A percentile compares a stretch with the other conserved stretches of the same genome.
Conservation (phyloP, 1,140 invertebrate species). For the Papilio polyxenes region DNA sequence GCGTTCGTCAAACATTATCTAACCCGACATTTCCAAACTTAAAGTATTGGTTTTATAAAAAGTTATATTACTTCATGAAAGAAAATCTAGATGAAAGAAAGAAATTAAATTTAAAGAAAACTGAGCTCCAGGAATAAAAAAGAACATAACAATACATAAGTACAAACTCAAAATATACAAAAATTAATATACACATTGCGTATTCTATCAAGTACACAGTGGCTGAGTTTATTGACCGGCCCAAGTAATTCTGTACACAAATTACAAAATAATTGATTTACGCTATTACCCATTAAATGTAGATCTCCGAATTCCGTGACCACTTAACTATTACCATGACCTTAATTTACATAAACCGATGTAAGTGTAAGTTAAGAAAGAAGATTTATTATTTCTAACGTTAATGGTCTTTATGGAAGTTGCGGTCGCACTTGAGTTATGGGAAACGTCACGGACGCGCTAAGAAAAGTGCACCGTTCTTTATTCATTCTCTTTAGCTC, state of each 20-base stretch:
- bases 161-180: too few species aligned
- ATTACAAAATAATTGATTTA: slow-evolving; percentile 13
- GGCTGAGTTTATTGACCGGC: neutral
- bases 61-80: neutral
- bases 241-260: slow-evolving; percentile 1
- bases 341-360: neutral
- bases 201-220: neutral
- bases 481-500: slow-evolving; percentile 4
- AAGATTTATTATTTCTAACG: slow-evolving; percentile 19
- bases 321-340: slow-evolving; percentile 7
- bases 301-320: slow-evolving; percentile 6
- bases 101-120: neutral
- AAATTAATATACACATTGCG: too few species aligned
- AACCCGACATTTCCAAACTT: neutral
- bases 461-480: slow-evolving; percentile 11
- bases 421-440: slow-evolving; percentile 12
- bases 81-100: neutral
- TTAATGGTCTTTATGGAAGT: neutral
- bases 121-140: neutral
- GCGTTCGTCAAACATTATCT: neutral
- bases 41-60: neutral
- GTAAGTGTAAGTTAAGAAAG: neutral
- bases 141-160: too few species aligned
- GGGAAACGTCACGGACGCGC: neutral
- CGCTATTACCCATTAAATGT: neutral